Percentiles rank a stretch among this genome's conserved stretches.
phyloP scores from a whole-genome alignment of 2,888 invertebrate genomes.

The Brachyopa scutellaris region DNA sequence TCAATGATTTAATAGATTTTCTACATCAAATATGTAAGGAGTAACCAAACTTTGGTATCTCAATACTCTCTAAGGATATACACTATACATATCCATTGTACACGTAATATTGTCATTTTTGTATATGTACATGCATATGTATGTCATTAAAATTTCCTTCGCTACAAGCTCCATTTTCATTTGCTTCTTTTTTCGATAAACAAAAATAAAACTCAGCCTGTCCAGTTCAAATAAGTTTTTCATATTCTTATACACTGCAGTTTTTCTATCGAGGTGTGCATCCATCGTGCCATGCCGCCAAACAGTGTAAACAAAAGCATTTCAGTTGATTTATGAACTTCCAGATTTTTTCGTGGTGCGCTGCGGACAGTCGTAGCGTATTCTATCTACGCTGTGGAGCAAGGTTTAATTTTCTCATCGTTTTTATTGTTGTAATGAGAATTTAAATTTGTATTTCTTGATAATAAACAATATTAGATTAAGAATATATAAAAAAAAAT shows the following conservation, averaged over 20 bases:
- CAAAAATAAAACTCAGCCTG: background rate
- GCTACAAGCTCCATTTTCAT: too few relatives aligned
- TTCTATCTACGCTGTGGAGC: background rate
- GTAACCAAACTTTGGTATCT: too few relatives aligned
- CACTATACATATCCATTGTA: too few relatives aligned
- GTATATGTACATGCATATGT: too few relatives aligned
- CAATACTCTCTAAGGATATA: too few relatives aligned
- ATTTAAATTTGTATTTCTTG: background rate
- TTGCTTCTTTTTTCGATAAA: background rate
- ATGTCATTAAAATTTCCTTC: too few relatives aligned
- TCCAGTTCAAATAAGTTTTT: background rate
- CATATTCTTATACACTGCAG: background rate
- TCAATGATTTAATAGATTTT: too few relatives aligned
- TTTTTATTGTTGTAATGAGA: background rate
- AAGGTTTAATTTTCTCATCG: background rate
- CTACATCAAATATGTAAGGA: too few relatives aligned
- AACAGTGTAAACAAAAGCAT: background rate
- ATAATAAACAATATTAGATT: background rate
- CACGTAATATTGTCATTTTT: too few relatives aligned
- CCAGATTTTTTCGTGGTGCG: background rate
- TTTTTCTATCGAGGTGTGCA: background rate
- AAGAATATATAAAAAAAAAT: background rate
- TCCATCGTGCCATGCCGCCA: background rate
- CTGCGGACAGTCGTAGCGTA: background rate
- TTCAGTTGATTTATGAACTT: constrained; percentile 14